Evolutionary conservation across 1,140 invertebrate genomes (phyloP), one percentile per base, ranked within the genome.

Genomic region (Neotoxoptera formosana): DNA sequence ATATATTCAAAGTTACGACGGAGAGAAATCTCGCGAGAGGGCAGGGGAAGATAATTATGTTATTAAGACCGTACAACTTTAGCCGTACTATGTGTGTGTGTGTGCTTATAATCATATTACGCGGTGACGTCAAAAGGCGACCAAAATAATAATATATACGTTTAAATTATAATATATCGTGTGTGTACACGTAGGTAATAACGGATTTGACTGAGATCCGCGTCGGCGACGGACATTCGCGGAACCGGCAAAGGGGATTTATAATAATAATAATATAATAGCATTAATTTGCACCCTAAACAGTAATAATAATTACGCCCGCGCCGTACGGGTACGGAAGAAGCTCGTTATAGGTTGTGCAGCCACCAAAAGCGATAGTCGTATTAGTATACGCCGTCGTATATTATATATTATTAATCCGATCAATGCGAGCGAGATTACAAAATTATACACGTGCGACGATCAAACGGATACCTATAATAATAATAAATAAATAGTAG

Each of bases 271-370:
- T 76, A 76, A 67, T 76, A 53, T 53, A 36, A 51, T 88, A n/a
- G 6, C 47, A 88, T 88, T 53, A 88, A 88, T 88, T 88, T 36
- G n/a, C 87, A 48, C 87, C 48, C 87, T 88, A 51, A 88, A 88
- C 47, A 48, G n/a, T 87, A 20, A 88, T 88, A 36, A 88, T n/a
- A n/a, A n/a, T n/a, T n/a, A n/a, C n/a, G n/a, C n/a, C n/a, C n/a
- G n/a, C 25, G n/a, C n/a, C 14, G n/a, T 34, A 34, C 47, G 47
- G 47, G 23, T 21, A 45, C 87, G 30, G 84, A n/a, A 84, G 83
- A 84, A 41, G 83, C 41, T 84, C 84, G 30, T 47, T 47, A 47
- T 34, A 34, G 84, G 45, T 45, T 45, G 45, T 45, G 45, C 45
- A 30, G 41, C 34, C 45, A 47, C 45, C 45, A 20, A 47, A 84